phyloP scores from a whole-genome alignment of 53 echinoderm and acorn worm genomes.

The Zoroaster sp. region DNA sequence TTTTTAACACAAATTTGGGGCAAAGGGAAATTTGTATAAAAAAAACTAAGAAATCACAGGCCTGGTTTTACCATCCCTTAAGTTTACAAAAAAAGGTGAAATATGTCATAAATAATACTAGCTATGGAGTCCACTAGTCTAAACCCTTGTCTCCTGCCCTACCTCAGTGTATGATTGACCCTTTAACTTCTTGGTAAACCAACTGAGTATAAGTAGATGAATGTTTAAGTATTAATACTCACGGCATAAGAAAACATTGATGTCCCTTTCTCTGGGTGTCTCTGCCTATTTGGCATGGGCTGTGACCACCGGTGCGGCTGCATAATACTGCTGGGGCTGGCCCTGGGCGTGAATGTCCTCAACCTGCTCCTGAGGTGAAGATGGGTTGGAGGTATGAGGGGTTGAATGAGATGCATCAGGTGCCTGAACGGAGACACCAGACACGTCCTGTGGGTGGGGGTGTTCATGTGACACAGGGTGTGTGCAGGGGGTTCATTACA shows the following conservation, averaged over 20 bases:
- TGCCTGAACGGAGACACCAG: constrained; percentile 36
- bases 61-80: too few species aligned
- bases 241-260: constrained; percentile 31
- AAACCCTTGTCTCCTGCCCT: too few species aligned
- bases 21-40: too few species aligned
- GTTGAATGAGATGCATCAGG: constrained; percentile 19
- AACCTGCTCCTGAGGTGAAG: constrained; percentile 46
- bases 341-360: constrained; percentile 33
- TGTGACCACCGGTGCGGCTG: constrained; percentile 50
- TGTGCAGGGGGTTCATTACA: not conserved
- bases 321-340: constrained; percentile 53
- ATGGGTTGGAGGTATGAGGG: constrained; percentile 44
- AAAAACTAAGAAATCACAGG: too few species aligned
- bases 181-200: too few species aligned
- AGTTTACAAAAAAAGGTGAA: too few species aligned
- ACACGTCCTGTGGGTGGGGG: constrained; percentile 10
- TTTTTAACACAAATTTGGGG: too few species aligned
- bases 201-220: too few species aligned
- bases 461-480: not conserved
- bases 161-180: too few species aligned
- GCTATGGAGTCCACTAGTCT: too few species aligned
- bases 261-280: constrained; percentile 1
- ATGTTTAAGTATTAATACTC: constrained; percentile 3
- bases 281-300: constrained; percentile 46
- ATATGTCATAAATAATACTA: too few species aligned